Evolutionary conservation across 2,888 invertebrate species (phyloP).

Genomic region (Caenorhabditis afra): DNA sequence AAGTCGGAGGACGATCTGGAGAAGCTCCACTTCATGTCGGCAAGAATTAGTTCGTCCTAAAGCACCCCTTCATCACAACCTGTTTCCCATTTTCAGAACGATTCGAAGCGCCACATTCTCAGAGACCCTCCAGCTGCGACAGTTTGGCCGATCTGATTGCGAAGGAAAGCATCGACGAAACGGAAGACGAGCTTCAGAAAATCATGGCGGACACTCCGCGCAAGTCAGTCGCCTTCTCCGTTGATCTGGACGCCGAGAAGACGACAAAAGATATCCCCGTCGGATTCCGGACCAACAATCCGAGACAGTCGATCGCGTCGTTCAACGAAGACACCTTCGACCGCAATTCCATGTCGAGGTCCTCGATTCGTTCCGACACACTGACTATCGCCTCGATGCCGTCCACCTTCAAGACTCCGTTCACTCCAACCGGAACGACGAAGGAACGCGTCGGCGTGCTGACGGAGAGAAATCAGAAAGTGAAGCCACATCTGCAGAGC

Average conservation of each 20-base stretch:
- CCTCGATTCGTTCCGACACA: conserved; percentile 7
- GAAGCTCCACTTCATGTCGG: not conserved
- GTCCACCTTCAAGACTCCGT: conserved; percentile 22
- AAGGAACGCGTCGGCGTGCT: conserved; percentile 28
- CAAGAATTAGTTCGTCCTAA: conserved; percentile 14
- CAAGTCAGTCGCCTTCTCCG: conserved; percentile 32
- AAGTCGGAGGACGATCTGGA: not conserved
- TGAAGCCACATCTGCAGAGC: conserved; percentile 21
- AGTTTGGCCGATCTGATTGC: conserved; percentile 17
- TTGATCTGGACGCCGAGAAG: conserved; percentile 9
- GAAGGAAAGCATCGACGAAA: not conserved
- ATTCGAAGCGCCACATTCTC: not conserved
- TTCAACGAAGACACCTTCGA: conserved; percentile 24
- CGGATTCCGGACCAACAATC: conserved; percentile 22
- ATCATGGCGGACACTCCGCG: conserved; percentile 24
- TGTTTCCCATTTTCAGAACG: conserved; percentile 5
- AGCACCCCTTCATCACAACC: not conserved
- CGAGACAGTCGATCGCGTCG: conserved; percentile 32
- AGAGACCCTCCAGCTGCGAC: not conserved
- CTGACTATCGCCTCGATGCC: conserved; percentile 9
- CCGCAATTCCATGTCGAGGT: conserved; percentile 6
- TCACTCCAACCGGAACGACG: conserved; percentile 21
- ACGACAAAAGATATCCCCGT: conserved; percentile 10
- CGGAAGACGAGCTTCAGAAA: conserved; percentile 16
- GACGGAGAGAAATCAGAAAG: conserved; percentile 27